A percentile compares a stretch with the other conserved stretches of the same genome.
Evolutionary conservation across 2,113 vertebrate genomes (phyloP).

Genomic region (Cyprinodon brontotheroides): DNA sequence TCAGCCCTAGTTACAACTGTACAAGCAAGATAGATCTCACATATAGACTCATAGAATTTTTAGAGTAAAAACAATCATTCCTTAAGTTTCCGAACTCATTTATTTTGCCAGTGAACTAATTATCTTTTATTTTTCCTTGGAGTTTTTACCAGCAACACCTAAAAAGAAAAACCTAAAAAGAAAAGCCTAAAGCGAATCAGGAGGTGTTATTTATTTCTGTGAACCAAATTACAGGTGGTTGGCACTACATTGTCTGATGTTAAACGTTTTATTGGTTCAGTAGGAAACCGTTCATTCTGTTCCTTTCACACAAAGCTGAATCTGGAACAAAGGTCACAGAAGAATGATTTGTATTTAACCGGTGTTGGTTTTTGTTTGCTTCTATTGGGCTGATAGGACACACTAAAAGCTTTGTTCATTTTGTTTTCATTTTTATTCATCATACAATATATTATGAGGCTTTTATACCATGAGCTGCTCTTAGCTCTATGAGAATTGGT

Average conservation of each 20-base stretch:
- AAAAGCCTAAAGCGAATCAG: constrained; percentile 23
- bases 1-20: no score
- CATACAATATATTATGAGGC: not conserved
- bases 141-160: constrained; percentile 10
- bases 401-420: not conserved
- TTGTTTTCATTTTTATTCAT: not conserved
- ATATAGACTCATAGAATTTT: no score
- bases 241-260: not conserved
- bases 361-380: not conserved
- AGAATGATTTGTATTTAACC: not conserved
- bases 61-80: no score
- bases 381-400: not conserved
- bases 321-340: not conserved
- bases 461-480: not conserved
- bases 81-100: constrained; percentile 14
- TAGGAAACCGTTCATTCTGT: not conserved
- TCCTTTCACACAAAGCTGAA: not conserved
- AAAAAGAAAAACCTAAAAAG: constrained; percentile 21
- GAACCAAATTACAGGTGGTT: constrained; percentile 1
- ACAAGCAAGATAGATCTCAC: no score
- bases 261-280: constrained; percentile 8
- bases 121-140: constrained; percentile 5
- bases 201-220: constrained; percentile 13
- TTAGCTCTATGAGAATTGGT: not conserved
- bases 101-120: constrained; percentile 11